phyloP scores from a whole-genome alignment of 2,797 vertebrate genomes.

The Propithecus deckenii region DNA sequence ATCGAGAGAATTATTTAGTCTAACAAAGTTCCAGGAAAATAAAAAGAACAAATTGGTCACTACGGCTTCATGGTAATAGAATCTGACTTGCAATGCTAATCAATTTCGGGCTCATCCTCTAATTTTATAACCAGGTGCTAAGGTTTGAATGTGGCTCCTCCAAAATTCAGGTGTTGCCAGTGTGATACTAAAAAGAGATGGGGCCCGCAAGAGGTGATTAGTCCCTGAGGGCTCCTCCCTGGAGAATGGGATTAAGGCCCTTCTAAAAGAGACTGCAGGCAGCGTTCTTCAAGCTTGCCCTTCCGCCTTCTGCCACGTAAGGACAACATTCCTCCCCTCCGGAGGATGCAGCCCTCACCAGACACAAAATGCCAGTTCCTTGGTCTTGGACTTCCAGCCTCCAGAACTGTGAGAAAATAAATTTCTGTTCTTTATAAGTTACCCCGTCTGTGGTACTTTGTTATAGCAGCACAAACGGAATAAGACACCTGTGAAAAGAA shows the following conservation, averaged over 20 bases:
- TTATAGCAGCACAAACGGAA: background rate
- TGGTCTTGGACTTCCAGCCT: background rate
- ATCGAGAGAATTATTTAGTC: background rate
- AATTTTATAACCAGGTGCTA: background rate
- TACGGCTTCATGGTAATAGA: background rate
- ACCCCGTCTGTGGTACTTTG: background rate
- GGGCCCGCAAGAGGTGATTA: too few relatives aligned
- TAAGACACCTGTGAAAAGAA: background rate
- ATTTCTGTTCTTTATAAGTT: background rate
- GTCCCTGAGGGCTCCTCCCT: background rate
- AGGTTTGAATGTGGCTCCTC: background rate
- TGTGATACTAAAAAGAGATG: background rate
- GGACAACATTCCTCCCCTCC: background rate
- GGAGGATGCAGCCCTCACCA: background rate
- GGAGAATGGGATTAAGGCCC: background rate
- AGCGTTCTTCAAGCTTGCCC: background rate
- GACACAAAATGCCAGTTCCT: background rate
- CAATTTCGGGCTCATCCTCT: background rate
- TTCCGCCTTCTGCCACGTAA: background rate
- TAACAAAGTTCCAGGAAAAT: background rate
- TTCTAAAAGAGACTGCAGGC: background rate
- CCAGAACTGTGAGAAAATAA: background rate
- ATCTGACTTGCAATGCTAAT: background rate
- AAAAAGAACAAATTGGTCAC: background rate
- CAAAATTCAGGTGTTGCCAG: background rate